Base-by-base conservation (phyloP, 1,140 invertebrate genomes). In the Pseudomyrmex cubaensis region DNA sequence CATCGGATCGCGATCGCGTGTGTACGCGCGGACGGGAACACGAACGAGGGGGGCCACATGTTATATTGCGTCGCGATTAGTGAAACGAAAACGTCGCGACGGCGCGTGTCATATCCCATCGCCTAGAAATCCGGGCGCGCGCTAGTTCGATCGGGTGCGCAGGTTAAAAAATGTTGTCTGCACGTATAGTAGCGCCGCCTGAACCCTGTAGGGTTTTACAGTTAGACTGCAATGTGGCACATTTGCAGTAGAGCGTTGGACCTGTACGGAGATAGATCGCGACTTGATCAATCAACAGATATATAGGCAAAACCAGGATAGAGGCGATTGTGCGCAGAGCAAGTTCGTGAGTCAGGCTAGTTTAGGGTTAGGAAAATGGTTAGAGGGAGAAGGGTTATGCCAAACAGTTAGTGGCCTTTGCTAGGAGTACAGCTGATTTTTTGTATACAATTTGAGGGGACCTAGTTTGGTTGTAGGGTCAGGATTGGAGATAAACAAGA, bases 401-500 rank as follows among this genome's bases (percentile, higher is more conserved):
- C 35, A 35, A 35, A 35, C 35, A 35, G 35, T 35, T 35, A 35
- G 35, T 35, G 75, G 85, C 88, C 85, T 87, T 85, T 62, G 74
- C 70, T 54, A 86, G 85, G 76, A 90, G 85, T 75, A 89, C 57
- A 86, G 84, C 54, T 74, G 35, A 35, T 89, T 48, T 78, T 73
- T 77, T 84, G 78, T 88, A 82, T 75, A 86, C 87, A 89, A 84
- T 82, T 92, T 70, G 35, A 90, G 88, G 88, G 84, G 87, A 91
- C 87, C 85, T 92, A 90, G 92, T 93, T 93, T 93, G 91, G 86
- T 93, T 94, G 87, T 92, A 94, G 93, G 93, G 93, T 91, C 89
- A 91, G 91, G 92, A 93, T 92, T 93, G 93, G 91, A 91, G 92
- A 92, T 93, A 92, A 92, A 93, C 95, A 96, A 95, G 95, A 97